These are phyloP conservation scores for Parapsyche elsis DNA, from an alignment of 1,140 invertebrate genomes.

Conservation along the genomic window DNA sequence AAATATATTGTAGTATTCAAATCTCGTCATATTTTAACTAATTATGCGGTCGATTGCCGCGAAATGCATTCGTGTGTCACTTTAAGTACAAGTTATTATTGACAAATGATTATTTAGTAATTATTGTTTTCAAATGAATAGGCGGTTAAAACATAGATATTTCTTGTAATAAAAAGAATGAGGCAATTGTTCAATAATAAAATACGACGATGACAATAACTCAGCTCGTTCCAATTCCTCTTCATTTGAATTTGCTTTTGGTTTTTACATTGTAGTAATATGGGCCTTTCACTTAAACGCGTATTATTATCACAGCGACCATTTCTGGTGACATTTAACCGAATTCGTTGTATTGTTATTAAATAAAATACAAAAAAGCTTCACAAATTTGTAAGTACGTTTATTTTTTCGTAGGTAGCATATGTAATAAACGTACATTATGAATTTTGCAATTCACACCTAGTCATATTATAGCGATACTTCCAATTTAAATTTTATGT, in stretches of 20 bases:
- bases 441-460: slow-evolving; percentile 1
- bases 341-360: no score
- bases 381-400: no score
- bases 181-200: slow-evolving; percentile 8
- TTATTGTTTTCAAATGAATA: no score
- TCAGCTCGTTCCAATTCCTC: slow-evolving; percentile 25
- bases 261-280: neutral
- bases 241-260: slow-evolving; percentile 17
- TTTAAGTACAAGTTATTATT: neutral
- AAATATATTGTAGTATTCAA: neutral
- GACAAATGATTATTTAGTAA: no score
- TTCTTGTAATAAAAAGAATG: neutral
- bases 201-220: neutral
- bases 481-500: neutral
- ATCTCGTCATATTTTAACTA: neutral
- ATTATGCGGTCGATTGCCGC: neutral
- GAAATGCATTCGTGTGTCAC: neutral
- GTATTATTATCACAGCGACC: slow-evolving; percentile 11
- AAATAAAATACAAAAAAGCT: no score
- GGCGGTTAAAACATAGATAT: no score
- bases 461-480: neutral
- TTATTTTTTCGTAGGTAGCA: no score
- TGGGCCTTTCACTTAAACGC: slow-evolving; percentile 6
- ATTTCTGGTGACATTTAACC: slow-evolving; percentile 17
- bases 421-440: no score